Conservation (phyloP, 2,888 invertebrate genomes). For the Elmis aenea region DNA sequence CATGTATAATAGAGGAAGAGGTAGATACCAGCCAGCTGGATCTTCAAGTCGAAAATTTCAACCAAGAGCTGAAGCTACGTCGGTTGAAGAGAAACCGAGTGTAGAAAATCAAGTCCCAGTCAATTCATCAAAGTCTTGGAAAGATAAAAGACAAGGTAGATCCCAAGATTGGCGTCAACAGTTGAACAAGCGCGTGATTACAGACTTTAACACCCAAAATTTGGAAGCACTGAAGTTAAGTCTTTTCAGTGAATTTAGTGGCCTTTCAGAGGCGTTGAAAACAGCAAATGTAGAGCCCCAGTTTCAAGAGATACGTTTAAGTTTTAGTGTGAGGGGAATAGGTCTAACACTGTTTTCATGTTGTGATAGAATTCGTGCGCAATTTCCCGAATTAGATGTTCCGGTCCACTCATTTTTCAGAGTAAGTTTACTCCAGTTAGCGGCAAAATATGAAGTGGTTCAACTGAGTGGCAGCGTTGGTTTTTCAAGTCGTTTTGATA, state of each 20-base stretch:
- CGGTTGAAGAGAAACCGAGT: not conserved
- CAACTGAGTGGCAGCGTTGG: not conserved
- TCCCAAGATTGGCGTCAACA: not conserved
- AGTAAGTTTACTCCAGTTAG: constrained; percentile 2
- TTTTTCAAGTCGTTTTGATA: too few relatives aligned
- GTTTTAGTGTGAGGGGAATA: not conserved
- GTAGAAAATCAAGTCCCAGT: not conserved
- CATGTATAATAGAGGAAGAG: too few relatives aligned
- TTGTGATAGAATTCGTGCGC: not conserved
- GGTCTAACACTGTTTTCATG: constrained; percentile 3
- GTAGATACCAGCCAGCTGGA: too few relatives aligned
- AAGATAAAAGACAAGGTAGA: not conserved
- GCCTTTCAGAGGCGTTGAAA: not conserved
- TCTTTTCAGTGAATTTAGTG: not conserved
- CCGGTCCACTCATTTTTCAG: constrained; percentile 2
- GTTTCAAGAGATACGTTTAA: not conserved
- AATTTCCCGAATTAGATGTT: not conserved
- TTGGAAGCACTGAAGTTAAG: not conserved
- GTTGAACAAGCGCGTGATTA: not conserved
- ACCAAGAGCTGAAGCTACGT: too few relatives aligned
- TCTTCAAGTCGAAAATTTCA: too few relatives aligned
- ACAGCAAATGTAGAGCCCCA: not conserved
- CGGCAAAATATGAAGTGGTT: constrained; percentile 3
- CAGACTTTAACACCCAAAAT: not conserved
- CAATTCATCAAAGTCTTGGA: not conserved